Base-by-base conservation (phyloP, 30 jellyfish, hydroid and myxozoan species). In the Calvadosia cruxmelitensis region DNA sequence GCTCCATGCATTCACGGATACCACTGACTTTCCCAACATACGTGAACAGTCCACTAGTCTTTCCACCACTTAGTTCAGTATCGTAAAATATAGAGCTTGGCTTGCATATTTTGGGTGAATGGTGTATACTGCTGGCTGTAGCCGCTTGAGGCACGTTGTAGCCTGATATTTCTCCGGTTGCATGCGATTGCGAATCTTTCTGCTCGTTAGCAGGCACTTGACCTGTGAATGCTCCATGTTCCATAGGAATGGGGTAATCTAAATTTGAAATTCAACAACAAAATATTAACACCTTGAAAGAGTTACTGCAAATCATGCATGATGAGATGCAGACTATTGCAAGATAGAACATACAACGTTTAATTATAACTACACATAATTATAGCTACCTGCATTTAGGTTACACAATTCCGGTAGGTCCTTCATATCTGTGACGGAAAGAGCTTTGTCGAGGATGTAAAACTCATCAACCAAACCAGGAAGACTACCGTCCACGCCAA, bases 391-490 rank as follows among this genome's bases (percentile, higher is more conserved):
- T 28, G 86, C 66, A 16, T 81, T 91, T 2, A 89, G 15, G 57
- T 89, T 82, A 53, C 98, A 89, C 26, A 89, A 74, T 61, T 89
- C 98, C 2, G 95, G 76, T 35, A 89, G 73, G 69, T 89, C 98
- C 50, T 77, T 81, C 63, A 89, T 52, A 29, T 77, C 98, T 27
- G 77, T 65, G 30, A 51, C 79, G 25, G 93, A 52, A 52, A 89
- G 70, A 3, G 98, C 93, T 69, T 89, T 89, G 48, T 82, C 65
- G 75, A 67, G 74, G 33, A 89, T 30, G 49, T 89, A 89, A 53
- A 89, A 89, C 81, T 89, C 98, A 57, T 89, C 98, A 1, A 89
- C 98, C 34, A 73, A 34, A 27, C 98, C 98, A 0, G 98, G 98
- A 52, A 89, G 75, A 32, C 78, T 57, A 0, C 98, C 98, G 51